Evolutionary conservation across 2,888 invertebrate genomes (phyloP), one percentile per base, ranked within the genome.

Genomic region (Idaea aversata): DNA sequence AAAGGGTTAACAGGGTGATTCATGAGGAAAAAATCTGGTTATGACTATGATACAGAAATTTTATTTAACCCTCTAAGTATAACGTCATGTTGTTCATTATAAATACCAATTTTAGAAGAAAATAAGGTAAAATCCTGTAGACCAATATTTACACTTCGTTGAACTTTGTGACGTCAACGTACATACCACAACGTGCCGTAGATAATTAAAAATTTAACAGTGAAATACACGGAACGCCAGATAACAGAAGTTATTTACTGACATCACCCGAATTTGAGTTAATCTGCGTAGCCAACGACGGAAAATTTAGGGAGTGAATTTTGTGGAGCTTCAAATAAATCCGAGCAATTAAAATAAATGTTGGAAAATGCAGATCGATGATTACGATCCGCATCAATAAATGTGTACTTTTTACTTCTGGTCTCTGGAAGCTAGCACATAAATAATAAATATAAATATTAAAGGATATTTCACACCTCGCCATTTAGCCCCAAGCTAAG

Each of bases 221-320:
- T 47, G 47, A 47, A 47, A 47, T 47, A 47, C 67, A 70, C 70
- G 65, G 67, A 70, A 69, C 69, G 67, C 68, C 64, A 63, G 70
- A 68, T 70, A 70, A 64, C 67, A 67, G 68, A 72, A 71, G 67
- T 71, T 74, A 74, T 74, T 71, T 72, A 69, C 73, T 69, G 71
- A 69, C 66, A 70, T 67, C 67, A 68, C 65, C 65, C 65, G 65
- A 74, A 69, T 72, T 71, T 70, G 61, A 68, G 70, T 72, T 72
- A 72, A 74, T 74, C 74, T 72, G 70, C 70, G 68, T 70, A 68
- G 68, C 72, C 69, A 68, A 71, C 65, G 67, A 66, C 65, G 66
- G 67, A 66, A 70, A 68, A 68, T 73, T 73, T 72, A 67, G 70
- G 70, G 62, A 64, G 69, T 63, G 68, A 70, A 70, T 70, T 71